A percentile compares a stretch with the other conserved stretches of the same genome.
These are phyloP conservation scores for Spodoptera litura DNA, from an alignment of 1,140 invertebrate genomes.

Conservation along the genomic window DNA sequence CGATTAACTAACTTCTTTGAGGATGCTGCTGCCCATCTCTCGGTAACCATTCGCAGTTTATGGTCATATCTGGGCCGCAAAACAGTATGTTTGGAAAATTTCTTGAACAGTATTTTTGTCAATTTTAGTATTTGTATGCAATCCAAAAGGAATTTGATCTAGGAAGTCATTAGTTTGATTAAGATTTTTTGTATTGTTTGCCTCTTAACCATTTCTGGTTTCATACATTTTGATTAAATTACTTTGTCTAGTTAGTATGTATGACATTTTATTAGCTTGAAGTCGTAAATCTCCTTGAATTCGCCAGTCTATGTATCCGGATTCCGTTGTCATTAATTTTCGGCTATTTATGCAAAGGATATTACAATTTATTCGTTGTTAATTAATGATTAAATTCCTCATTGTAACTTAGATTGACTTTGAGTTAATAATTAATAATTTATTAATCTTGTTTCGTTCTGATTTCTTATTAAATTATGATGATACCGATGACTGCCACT, in stretches of 20 bases:
- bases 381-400: neutral
- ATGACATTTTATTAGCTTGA: conserved; percentile 4
- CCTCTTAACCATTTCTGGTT: neutral
- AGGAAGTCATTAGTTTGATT: neutral
- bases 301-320: conserved; percentile 7
- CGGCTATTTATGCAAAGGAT: neutral
- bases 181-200: neutral
- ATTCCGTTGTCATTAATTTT: conserved; percentile 19
- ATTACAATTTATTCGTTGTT: neutral
- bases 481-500: too few relatives aligned
- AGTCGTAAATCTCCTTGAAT: conserved; percentile 6
- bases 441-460: neutral
- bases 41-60: too few relatives aligned
- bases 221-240: neutral
- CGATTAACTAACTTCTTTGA: too few relatives aligned
- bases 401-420: conserved; percentile 1
- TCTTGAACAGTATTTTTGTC: too few relatives aligned
- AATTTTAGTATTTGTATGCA: too few relatives aligned
- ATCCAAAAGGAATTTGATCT: neutral
- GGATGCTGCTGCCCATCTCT: too few relatives aligned
- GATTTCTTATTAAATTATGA: neutral
- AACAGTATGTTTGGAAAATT: too few relatives aligned
- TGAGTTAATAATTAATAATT: conserved; percentile 14
- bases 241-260: conserved; percentile 10
- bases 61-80: too few relatives aligned